phyloP scores from a whole-genome alignment of 2,888 invertebrate genomes.

The Platynereis dumerilii region DNA sequence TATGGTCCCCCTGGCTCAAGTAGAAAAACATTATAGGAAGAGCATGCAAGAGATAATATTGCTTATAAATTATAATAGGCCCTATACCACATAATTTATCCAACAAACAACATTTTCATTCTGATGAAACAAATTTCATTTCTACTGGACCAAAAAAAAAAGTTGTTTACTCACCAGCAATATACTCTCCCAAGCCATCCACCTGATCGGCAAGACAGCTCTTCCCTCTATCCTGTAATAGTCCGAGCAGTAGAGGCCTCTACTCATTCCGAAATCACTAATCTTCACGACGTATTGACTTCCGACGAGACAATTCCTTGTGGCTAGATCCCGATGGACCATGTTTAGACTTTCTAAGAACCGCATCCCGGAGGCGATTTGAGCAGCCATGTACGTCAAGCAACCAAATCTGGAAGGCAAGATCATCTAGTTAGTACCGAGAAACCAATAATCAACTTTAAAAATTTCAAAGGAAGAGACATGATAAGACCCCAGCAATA shows the following conservation, averaged over 20 bases:
- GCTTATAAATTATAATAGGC: too few relatives aligned
- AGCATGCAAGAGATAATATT: too few relatives aligned
- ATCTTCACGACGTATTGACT: conserved; percentile 73
- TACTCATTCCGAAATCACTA: conserved; percentile 63
- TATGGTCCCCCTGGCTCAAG: too few relatives aligned
- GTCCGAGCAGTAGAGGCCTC: conserved; percentile 68
- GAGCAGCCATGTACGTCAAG: conserved; percentile 81
- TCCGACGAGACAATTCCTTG: conserved; percentile 86
- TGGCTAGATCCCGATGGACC: conserved; percentile 87
- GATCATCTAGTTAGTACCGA: conserved; percentile 24
- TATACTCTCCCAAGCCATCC: conserved; percentile 90
- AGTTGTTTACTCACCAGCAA: conserved; percentile 66
- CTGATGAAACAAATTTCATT: too few relatives aligned
- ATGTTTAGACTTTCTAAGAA: conserved; percentile 87
- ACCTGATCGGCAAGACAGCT: conserved; percentile 85
- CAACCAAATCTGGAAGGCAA: conserved; percentile 79
- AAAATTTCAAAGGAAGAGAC: too few relatives aligned
- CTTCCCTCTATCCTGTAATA: conserved; percentile 84
- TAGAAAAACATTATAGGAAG: too few relatives aligned
- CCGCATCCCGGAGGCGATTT: conserved; percentile 88
- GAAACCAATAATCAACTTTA: not conserved
- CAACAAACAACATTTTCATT: too few relatives aligned
- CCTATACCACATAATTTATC: too few relatives aligned
- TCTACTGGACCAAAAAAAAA: too few relatives aligned
- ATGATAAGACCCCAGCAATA: too few relatives aligned